These are phyloP conservation scores for Pseudoips prasinana DNA, from an alignment of 2,888 invertebrate species.

Conservation along the genomic window DNA sequence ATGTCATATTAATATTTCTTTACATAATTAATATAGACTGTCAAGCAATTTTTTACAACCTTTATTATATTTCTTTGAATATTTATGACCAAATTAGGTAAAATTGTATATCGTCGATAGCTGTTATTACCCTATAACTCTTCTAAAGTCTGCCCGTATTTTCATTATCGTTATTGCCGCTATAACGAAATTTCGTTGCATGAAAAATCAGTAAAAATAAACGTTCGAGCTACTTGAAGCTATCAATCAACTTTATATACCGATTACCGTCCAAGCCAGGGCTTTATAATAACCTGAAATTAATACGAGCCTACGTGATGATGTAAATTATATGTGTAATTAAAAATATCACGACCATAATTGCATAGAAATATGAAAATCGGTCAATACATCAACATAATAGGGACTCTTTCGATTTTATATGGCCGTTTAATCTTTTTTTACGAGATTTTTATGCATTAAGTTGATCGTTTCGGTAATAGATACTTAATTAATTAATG, in stretches of 20 bases:
- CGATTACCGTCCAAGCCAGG: slow-evolving; percentile 51
- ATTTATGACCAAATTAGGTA: slow-evolving; percentile 35
- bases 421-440: slow-evolving; percentile 10
- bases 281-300: slow-evolving; percentile 59
- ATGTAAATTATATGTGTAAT: slow-evolving; percentile 49
- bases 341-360: slow-evolving; percentile 40
- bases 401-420: slow-evolving; percentile 14
- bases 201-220: slow-evolving; percentile 63
- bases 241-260: slow-evolving; percentile 70
- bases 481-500: background rate
- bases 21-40: background rate
- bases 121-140: slow-evolving; percentile 46
- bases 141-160: slow-evolving; percentile 38
- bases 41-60: slow-evolving; percentile 20
- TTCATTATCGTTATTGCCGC: slow-evolving; percentile 55
- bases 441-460: slow-evolving; percentile 5
- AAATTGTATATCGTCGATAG: slow-evolving; percentile 37
- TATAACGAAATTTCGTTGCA: slow-evolving; percentile 50
- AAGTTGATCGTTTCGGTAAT: slow-evolving; percentile 3
- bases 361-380: slow-evolving; percentile 35
- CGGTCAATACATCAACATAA: slow-evolving; percentile 23
- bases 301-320: slow-evolving; percentile 48
- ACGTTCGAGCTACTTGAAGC: slow-evolving; percentile 49
- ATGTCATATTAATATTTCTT: no score
- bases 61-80: slow-evolving; percentile 28